Evolutionary conservation across 2,888 invertebrate species (phyloP), one percentile per base, ranked within the genome.

Genomic region (Ectobius pallidus): DNA sequence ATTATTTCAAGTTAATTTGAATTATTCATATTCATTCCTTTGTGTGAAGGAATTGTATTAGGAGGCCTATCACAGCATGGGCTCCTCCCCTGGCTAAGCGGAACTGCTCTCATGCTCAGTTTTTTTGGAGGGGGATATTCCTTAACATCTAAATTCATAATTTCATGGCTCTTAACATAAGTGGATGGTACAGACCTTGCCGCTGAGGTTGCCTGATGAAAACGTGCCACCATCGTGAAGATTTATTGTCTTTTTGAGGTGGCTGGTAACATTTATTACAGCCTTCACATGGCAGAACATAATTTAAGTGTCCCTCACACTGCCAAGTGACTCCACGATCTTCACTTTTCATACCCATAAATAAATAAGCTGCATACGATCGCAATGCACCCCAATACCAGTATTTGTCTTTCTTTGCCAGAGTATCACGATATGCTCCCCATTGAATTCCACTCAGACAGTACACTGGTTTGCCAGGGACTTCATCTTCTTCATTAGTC

Each of bases 381-480:
- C 92, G 88, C 0, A 95, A 82, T 0, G 89, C 85, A 2, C 95
- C 95, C 83, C 92, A 91, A 78, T 95, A 92, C 96, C 97, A 97
- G 82, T 96, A 96, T 83, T 92, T 93, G 76, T 93, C 91, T 79
- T 88, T 89, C 76, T 86, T 87, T 0, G 89, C 88, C 72, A 90
- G 84, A 0, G 93, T 91, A 82, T 97, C 95, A 78, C 93, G 87
- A 81, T 92, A 92, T 1, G 92, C 90, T 3, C 97, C 97, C 92
- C 95, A 95, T 81, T 94, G 91, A 62, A 98, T 83, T 0, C 88
- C 87, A 69, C 89, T 88, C 76, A 96, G 82, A 0, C 95, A 94
- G 83, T 91, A 97, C 70, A 96, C 91, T 0, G 95, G 92, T 80
- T 58, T 58, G 67, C 81, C 82, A 69, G 83, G 76, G 68, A 80